Evolutionary conservation across 2,113 vertebrate species (phyloP).

Genomic region (Myrmecobius fasciatus): DNA sequence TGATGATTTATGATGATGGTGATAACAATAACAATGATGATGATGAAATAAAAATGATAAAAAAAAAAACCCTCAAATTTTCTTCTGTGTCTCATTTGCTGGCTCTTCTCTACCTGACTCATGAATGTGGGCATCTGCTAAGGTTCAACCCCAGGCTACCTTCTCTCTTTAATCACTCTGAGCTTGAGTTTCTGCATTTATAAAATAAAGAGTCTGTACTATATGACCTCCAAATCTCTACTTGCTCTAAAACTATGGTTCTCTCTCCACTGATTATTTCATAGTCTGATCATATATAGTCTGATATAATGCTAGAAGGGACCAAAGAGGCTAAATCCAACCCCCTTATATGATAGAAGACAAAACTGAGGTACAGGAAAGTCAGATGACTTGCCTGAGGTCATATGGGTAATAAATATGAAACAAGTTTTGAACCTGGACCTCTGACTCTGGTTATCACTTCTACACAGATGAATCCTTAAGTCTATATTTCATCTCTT

Average conservation of each 20-base stretch:
- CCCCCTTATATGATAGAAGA: not conserved
- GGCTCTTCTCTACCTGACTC: not conserved
- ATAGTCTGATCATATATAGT: not conserved
- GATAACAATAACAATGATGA: no score
- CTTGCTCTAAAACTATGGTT: not conserved
- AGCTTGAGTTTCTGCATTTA: not conserved
- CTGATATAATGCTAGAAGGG: not conserved
- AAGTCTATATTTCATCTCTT: not conserved
- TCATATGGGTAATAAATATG: not conserved
- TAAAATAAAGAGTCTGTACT: not conserved
- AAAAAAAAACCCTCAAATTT: not conserved
- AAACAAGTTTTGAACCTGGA: not conserved
- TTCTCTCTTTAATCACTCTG: not conserved
- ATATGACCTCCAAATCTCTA: not conserved
- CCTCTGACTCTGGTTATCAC: not conserved
- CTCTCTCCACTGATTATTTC: not conserved
- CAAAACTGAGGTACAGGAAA: not conserved
- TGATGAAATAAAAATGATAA: not conserved
- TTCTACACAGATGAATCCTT: not conserved
- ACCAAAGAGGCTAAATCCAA: not conserved
- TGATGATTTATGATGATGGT: not conserved
- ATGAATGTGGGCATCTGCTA: not conserved
- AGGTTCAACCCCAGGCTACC: not conserved
- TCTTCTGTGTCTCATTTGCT: not conserved
- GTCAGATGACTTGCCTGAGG: not conserved